A percentile compares a stretch with the other conserved stretches of the same genome.
Evolutionary conservation across 2,797 vertebrate genomes (phyloP).

Genomic region (Malacoraja senta): DNA sequence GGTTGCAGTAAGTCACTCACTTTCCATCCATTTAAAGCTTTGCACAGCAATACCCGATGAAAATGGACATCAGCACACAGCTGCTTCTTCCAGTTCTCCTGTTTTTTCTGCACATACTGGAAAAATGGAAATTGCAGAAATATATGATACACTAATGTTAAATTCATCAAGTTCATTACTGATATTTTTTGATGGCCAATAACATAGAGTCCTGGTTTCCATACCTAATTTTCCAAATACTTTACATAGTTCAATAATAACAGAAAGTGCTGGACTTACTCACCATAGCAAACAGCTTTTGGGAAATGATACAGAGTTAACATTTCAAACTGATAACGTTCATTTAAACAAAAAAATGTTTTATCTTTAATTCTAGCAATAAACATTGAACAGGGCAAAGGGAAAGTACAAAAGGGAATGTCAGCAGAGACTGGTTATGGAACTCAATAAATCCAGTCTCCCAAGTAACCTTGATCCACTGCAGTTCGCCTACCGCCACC

Average conservation of each 20-base stretch:
- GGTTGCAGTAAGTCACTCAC: constrained; percentile 49
- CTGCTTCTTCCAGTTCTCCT: constrained; percentile 54
- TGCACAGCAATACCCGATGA: constrained; percentile 52
- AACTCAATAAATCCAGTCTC: no score
- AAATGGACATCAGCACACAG: constrained; percentile 53
- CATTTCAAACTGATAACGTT: no score
- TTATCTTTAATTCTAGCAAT: no score
- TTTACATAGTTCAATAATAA: background rate
- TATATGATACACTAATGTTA: background rate
- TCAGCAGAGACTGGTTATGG: no score
- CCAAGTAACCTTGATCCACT: no score
- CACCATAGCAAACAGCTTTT: no score
- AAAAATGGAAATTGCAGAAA: background rate
- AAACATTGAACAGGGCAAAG: no score
- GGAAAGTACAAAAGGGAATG: no score
- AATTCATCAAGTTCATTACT: background rate
- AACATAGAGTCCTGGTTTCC: background rate
- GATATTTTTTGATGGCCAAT: background rate
- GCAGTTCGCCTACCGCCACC: no score
- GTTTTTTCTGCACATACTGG: constrained; percentile 59
- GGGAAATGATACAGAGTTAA: no score
- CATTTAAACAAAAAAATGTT: no score
- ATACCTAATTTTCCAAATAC: background rate
- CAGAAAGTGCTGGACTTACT: no score
- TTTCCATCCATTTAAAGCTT: constrained; percentile 64